Evolutionary conservation across 2,113 vertebrate species (phyloP).

Genomic region (Pterocles orientalis): DNA sequence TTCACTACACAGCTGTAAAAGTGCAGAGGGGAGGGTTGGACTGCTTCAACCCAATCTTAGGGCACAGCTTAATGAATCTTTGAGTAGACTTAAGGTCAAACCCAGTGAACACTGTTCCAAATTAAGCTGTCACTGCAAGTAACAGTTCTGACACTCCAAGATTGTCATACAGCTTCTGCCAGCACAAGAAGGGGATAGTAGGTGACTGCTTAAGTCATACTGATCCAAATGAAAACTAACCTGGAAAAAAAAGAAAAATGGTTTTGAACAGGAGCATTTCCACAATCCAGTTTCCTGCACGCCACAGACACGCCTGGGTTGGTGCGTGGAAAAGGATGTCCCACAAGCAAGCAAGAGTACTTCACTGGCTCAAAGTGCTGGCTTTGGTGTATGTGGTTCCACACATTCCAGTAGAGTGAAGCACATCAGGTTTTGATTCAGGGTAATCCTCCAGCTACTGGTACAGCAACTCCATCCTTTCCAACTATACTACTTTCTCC

Average conservation of each 20-base stretch:
- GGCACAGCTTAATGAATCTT: background rate
- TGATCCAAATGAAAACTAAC: background rate
- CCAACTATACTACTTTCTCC: background rate
- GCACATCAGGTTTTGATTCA: background rate
- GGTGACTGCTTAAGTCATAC: fast-evolving
- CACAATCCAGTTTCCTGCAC: background rate
- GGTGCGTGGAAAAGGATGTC: fast-evolving
- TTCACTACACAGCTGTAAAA: background rate
- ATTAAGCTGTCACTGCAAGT: background rate
- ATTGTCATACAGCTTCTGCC: background rate
- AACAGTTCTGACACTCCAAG: background rate
- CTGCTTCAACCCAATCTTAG: background rate
- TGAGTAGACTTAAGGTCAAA: background rate
- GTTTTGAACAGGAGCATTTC: background rate
- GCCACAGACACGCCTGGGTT: background rate
- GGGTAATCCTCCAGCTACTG: background rate
- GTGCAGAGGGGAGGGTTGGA: background rate
- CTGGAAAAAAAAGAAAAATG: fast-evolving
- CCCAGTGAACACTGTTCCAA: background rate
- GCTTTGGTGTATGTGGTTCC: background rate
- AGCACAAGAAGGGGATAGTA: background rate
- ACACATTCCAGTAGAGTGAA: background rate
- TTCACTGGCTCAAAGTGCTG: background rate
- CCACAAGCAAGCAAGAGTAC: background rate
- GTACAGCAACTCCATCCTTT: background rate